Base-by-base conservation (phyloP, 1,140 invertebrate species). In the Brachionus calyciflorus region DNA sequence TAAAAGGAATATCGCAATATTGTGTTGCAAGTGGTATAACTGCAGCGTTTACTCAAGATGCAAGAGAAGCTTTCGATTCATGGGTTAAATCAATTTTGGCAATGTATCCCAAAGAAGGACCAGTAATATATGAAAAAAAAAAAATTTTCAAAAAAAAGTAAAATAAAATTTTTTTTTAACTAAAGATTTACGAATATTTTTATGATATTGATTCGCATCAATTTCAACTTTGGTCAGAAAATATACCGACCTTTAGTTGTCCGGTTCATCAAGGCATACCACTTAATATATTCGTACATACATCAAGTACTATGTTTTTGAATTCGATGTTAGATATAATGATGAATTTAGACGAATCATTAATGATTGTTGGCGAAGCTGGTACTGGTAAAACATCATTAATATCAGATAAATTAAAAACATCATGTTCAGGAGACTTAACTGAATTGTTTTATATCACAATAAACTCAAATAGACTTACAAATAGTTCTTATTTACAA, bases 381-480 rank as follows among this genome's bases (percentile, higher is more conserved):
- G 84, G 84, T 24, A 83, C 83, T 80, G 84, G 84, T 17, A 85
- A 85, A 70, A 81, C 82, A 4, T 80, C 83, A 7, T 81, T 85
- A 24, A 80, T 84, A 2, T 82, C 81, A 63, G 84, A 85, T 33
- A 78, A 83, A 41, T 82, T 85, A n/a, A 77, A 81, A 30, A 82
- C 83, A 19, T 82, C 84, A 2, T 84, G 83, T 75, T 83, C 82
- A n/a, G 84, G 84, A 12, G 84, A 85, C 69, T 81, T 85, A 26
- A 83, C 83, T 7, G 84, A 85, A 70, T 81, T 84, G 2, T 79
- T 84, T 14, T 82, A 82, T 1, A 80, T 85, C 3, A 81, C 80
- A 41, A 79, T 84, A 28, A 82, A 82, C 65, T 80, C 83, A 24
- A 85, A 84, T 78, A 82, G 81, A 82, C 84, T 77, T n/a, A 70